Conservation (phyloP, 2,113 vertebrate genomes). For the Brachyhypopomus gauderio region DNA sequence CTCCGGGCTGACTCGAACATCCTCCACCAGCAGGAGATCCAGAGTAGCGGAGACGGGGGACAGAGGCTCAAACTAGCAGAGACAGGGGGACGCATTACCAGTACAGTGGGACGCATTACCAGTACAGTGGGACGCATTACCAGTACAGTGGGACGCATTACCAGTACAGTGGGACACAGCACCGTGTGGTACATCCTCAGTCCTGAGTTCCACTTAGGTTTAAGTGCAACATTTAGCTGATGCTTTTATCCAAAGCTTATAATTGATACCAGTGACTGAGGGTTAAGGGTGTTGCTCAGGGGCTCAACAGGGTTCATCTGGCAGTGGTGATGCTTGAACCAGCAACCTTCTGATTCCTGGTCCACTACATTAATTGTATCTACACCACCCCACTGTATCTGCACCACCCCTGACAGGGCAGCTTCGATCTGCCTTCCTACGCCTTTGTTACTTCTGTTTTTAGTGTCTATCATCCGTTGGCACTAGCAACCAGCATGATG, state of each 20-base stretch:
- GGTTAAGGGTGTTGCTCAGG: no score
- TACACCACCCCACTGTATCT: no score
- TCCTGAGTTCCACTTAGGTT: no score
- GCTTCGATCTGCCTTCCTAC: background rate
- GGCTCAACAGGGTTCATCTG: no score
- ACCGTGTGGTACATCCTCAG: background rate
- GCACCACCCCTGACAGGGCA: background rate
- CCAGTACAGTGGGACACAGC: background rate
- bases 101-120: no score
- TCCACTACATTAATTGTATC: no score
- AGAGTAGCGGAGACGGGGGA: slow-evolving; percentile 80
- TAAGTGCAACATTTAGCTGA: no score
- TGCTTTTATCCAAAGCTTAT: no score
- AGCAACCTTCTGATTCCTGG: no score
- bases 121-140: background rate
- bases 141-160: background rate
- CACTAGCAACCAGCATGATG: slow-evolving; percentile 27
- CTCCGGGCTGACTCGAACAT: slow-evolving; percentile 82
- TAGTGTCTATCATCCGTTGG: background rate
- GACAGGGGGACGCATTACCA: no score
- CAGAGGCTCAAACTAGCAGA: slow-evolving; percentile 76
- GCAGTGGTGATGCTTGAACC: no score
- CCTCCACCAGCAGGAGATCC: slow-evolving; percentile 92
- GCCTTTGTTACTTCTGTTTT: background rate
- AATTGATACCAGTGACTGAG: no score